Conservation (phyloP, 2,888 invertebrate species). For the Nomada fucata region DNA sequence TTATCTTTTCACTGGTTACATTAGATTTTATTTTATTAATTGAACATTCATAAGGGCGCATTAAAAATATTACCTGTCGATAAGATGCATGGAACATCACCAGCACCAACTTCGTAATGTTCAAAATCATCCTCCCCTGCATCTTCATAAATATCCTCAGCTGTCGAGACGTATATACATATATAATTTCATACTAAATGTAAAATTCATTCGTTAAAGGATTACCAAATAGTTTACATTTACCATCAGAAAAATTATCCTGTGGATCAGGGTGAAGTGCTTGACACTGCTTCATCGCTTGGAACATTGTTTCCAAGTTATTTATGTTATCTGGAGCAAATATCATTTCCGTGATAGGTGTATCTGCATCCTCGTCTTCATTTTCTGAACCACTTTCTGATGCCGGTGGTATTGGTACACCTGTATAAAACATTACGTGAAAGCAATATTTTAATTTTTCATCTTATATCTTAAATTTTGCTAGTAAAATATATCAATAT, state of each 20-base stretch:
- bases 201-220: not conserved
- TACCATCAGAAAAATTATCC: constrained; percentile 86
- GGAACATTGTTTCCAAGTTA: constrained; percentile 89
- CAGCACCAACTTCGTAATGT: constrained; percentile 84
- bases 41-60: too few relatives aligned
- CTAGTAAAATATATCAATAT: too few relatives aligned
- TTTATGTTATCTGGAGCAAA: constrained; percentile 89
- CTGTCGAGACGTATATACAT: constrained; percentile 67
- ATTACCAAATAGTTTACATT: constrained; percentile 6
- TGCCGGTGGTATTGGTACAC: constrained; percentile 69
- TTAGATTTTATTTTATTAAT: constrained; percentile 19
- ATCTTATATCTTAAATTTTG: not conserved
- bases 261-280: constrained; percentile 92
- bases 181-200: constrained; percentile 10
- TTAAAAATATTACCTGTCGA: constrained; percentile 74
- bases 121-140: constrained; percentile 84
- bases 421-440: constrained; percentile 54
- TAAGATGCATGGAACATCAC: constrained; percentile 82
- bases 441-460: not conserved
- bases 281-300: constrained; percentile 91
- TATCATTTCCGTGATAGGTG: constrained; percentile 89
- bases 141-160: constrained; percentile 85
- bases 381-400: constrained; percentile 74
- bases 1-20: not conserved
- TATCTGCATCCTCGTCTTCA: constrained; percentile 85